Base-by-base conservation (phyloP, 2,113 vertebrate genomes). In the Lasiurus cinereus region DNA sequence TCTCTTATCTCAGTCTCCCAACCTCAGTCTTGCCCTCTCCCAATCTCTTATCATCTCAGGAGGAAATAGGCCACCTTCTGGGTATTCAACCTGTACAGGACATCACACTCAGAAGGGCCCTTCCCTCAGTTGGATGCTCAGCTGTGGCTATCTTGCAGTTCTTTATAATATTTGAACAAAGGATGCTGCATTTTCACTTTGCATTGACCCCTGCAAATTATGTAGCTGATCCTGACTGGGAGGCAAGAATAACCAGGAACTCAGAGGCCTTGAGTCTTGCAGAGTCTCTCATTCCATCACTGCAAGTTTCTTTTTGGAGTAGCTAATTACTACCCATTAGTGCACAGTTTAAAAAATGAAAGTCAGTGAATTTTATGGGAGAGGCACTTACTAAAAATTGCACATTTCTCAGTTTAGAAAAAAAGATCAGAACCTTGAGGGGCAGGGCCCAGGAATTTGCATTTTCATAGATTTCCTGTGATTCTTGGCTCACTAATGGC, bases 61-160 rank as follows among this genome's bases (percentile, higher is more conserved):
- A 31, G 15, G 46, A 66, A 14, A 76, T 12, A 52, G n/a, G 8
- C 43, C 50, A 48, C 24, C n/a, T n/a, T 33, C 70, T 0, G 6
- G 36, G 24, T 6, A 0, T 79, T 21, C 2, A 0, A 1, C 19
- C 91, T 12, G 0, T 19, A 0, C 31, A 4, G 8, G 36, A 29
- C 22, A 31, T 4, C 31, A 12, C 31, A 29, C 46, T 83, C 31
- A 15, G 67, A 82, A 85, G 62, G 6, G 13, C 19, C 22, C 64
- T 3, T 3, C 0, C 1, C 14, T 54, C 36, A 3, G 2, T 2
- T 18, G 19, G 86, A 59, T 27, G 36, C 2, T 29, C 8, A 48
- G 15, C 3, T 15, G 39, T 54, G 0, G 0, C 67, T 48, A 50
- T 78, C 52, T 94, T 90, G 70, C 93, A 93, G 91, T 89, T 56